Base-by-base conservation (phyloP, 2,113 vertebrate genomes). In the Meles meles region DNA sequence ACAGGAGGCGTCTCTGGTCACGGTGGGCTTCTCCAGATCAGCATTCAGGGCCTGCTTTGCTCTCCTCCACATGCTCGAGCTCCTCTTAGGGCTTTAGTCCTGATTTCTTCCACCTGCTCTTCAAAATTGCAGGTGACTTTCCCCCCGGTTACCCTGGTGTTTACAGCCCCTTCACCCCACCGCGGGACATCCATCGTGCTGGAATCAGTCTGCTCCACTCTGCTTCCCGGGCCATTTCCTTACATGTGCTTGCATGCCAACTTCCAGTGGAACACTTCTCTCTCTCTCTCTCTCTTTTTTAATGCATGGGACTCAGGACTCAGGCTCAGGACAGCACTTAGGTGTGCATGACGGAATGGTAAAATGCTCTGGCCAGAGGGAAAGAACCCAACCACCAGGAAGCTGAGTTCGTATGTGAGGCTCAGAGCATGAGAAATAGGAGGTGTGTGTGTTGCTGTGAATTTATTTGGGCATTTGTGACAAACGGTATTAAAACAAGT, bases 131-230 rank as follows among this genome's bases (percentile, higher is more conserved):
- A 10, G 3, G 0, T 21, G 90, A n/a, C 42, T 21, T 37, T 29
- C 63, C 27, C 15, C 44, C n/a, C 5, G 14, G 52, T 7, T 5
- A 20, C 42, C 7, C 3, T 0, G 25, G 3, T 7, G 42, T 25
- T 47, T 6, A 14, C 5, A 5, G 7, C 8, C 34, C 25, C 71
- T 65, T 61, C 44, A 39, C 13, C 25, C 42, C 8, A 57, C 82
- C 5, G 3, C 17, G 7, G 52, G 37, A 37, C 2, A 1, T 15
- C 37, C 11, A 0, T 72, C 20, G 18, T 6, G 25, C 14, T 20
- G 12, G 12, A 52, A 20, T 83, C 55, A 6, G 14, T 23, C 39
- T 71, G 10, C 34, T 39, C 7, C 8, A 7, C 61, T 17, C 74
- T 31, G 83, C 63, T 87, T 71, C 63, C 82, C 3, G 13, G 90